Evolutionary conservation across 2,113 vertebrate species (phyloP).

Genomic region (Menidia beryllina): DNA sequence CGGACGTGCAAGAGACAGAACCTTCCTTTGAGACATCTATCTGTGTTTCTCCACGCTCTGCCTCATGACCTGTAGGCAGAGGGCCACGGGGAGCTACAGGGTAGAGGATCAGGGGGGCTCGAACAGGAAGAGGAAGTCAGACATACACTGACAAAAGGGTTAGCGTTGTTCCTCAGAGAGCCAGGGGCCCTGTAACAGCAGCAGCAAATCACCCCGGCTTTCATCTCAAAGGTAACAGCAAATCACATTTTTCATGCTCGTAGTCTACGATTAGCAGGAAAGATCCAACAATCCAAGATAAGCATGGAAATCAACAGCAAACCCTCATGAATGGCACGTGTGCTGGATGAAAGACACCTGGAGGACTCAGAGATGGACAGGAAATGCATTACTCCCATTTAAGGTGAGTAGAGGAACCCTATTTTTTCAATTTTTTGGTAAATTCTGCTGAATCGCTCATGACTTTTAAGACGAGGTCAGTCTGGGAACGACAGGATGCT

Average conservation of each 20-base stretch:
- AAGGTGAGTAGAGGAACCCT: too few relatives aligned
- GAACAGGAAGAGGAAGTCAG: constrained; percentile 34
- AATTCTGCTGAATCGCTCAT: neutral
- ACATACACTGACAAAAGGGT: constrained; percentile 13
- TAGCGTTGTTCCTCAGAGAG: constrained; percentile 18
- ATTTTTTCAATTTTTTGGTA: neutral
- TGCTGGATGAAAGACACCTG: constrained; percentile 1
- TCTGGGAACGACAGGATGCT: neutral
- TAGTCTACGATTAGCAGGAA: neutral
- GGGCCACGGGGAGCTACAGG: constrained; percentile 37
- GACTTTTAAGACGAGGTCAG: too few relatives aligned
- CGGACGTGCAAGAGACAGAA: constrained; percentile 7
- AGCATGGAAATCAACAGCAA: neutral
- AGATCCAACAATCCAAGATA: constrained; percentile 17
- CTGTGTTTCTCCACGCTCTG: constrained; percentile 11
- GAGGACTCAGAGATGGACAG: neutral
- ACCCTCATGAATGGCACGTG: neutral
- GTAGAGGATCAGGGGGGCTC: neutral
- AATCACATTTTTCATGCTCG: constrained; percentile 11
- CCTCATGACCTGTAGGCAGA: constrained; percentile 28
- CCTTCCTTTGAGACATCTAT: constrained; percentile 22
- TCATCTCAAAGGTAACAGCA: constrained; percentile 6
- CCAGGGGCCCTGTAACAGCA: constrained; percentile 9
- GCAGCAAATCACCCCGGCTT: neutral
- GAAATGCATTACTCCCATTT: too few relatives aligned